Evolutionary conservation across 2,888 invertebrate genomes (phyloP).

Genomic region (Hololepta plana): DNA sequence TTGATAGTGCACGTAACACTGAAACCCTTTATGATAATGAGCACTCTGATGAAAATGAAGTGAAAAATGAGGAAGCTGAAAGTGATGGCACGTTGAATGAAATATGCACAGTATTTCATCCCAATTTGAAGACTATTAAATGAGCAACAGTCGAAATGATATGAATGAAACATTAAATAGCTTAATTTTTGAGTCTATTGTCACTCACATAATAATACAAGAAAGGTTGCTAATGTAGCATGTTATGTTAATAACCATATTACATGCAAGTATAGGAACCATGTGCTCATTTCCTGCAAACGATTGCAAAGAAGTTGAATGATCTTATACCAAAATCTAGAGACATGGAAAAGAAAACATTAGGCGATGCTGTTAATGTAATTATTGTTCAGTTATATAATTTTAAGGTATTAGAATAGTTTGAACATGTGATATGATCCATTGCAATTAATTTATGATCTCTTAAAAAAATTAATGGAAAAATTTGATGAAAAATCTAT

Average conservation of each 20-base stretch:
- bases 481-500: slow-evolving; percentile 60
- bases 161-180: slow-evolving; percentile 59
- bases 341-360: slow-evolving; percentile 51
- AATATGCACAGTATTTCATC: slow-evolving; percentile 72
- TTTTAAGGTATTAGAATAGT: slow-evolving; percentile 61
- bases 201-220: slow-evolving; percentile 41
- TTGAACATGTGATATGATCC: no score
- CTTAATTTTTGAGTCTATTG: slow-evolving; percentile 51
- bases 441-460: slow-evolving; percentile 52
- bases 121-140: slow-evolving; percentile 65
- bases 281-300: slow-evolving; percentile 78
- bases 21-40: slow-evolving; percentile 5
- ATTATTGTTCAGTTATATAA: slow-evolving; percentile 69
- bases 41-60: slow-evolving; percentile 8
- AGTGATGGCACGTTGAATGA: slow-evolving; percentile 41
- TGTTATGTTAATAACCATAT: slow-evolving; percentile 58
- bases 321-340: slow-evolving; percentile 30
- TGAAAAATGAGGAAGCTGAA: slow-evolving; percentile 10
- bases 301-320: slow-evolving; percentile 48
- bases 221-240: slow-evolving; percentile 71
- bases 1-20: no score
- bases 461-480: slow-evolving; percentile 46
- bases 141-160: slow-evolving; percentile 59
- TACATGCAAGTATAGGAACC: slow-evolving; percentile 79
- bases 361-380: slow-evolving; percentile 69